Evolutionary conservation across 1,140 invertebrate species (phyloP).

Genomic region (Yoshiicerus persimilis): DNA sequence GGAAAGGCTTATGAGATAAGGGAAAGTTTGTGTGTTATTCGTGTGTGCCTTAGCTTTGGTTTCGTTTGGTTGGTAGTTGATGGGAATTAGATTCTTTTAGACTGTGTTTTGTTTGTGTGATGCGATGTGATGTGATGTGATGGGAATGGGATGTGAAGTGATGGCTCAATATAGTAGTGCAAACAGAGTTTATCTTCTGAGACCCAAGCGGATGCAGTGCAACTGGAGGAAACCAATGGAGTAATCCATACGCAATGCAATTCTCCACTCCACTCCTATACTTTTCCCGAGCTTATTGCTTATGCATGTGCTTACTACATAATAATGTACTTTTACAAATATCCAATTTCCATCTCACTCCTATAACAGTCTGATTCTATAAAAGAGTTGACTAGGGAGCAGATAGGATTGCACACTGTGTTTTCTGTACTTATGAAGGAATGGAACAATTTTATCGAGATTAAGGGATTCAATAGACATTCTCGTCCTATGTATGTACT

Average conservation of each 20-base stretch:
- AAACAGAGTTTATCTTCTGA: constrained; percentile 8
- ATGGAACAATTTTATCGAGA: constrained; percentile 20
- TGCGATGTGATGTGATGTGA: neutral
- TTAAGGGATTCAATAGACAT: constrained; percentile 16
- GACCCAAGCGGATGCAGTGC: neutral
- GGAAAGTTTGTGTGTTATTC: neutral
- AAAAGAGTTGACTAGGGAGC: too few relatives aligned
- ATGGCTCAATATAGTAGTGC: constrained; percentile 23
- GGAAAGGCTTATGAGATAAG: constrained; percentile 11
- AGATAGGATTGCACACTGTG: neutral
- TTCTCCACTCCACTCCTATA: neutral
- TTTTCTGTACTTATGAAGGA: neutral
- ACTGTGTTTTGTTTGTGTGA: constrained; percentile 16
- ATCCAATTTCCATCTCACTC: too few relatives aligned
- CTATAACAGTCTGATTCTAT: too few relatives aligned
- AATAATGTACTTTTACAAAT: too few relatives aligned
- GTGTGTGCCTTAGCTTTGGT: neutral
- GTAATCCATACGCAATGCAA: neutral
- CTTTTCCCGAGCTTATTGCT: neutral
- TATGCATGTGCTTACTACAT: neutral
- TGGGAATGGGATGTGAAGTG: neutral
- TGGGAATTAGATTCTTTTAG: constrained; percentile 17
- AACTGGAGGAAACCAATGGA: neutral
- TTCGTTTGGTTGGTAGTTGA: neutral
- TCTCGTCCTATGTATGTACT: neutral